Evolutionary conservation across 64 coral and sea anemone species (phyloP), one percentile per base, ranked within the genome.

Genomic region (Astreopora myriophthalma): DNA sequence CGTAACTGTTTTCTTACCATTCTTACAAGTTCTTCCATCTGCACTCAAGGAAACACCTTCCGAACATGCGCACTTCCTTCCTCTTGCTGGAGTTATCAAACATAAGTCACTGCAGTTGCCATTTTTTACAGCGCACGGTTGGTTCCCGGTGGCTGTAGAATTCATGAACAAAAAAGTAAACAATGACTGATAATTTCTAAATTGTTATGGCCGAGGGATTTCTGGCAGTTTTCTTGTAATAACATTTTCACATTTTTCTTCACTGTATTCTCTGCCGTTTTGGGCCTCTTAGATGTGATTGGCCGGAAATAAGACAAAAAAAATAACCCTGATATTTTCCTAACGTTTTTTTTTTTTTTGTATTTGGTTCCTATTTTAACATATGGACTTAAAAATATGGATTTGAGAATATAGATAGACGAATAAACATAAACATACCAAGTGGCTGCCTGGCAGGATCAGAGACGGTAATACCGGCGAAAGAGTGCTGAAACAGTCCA

Each of bases 91-190:
- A 51, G 75, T 78, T 52, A 78, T 1, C 75, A 78, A 32, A 30
- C 75, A 78, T 28, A 78, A n/a, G 42, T 78, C 23, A 26, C 75
- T 78, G 75, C 75, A 78, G 46, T 78, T 78, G 10, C 75, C 75
- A 52, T 78, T 55, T 2, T 78, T 78, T 17, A 51, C 44, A 51
- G 46, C 44, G 24, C 75, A 78, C 13, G 75, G 75, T 11, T 52
- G 23, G 3, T 52, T 3, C 24, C 37, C 40, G 17, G 5, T 19
- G 5, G 44, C 75, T 32, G 75, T 6, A 17, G 14, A 78, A 28
- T 28, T 14, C 42, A 20, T 14, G 30, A 1, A 32, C 42, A 46
- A 46, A 46, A 46, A 6, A 46, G 11, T 46, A n/a, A n/a, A n/a
- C n/a, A n/a, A n/a, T n/a, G n/a, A n/a, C n/a, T n/a, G n/a, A n/a